These are phyloP conservation scores for Callipepla californica DNA, from an alignment of 2,113 vertebrate genomes.

Conservation along the genomic window DNA sequence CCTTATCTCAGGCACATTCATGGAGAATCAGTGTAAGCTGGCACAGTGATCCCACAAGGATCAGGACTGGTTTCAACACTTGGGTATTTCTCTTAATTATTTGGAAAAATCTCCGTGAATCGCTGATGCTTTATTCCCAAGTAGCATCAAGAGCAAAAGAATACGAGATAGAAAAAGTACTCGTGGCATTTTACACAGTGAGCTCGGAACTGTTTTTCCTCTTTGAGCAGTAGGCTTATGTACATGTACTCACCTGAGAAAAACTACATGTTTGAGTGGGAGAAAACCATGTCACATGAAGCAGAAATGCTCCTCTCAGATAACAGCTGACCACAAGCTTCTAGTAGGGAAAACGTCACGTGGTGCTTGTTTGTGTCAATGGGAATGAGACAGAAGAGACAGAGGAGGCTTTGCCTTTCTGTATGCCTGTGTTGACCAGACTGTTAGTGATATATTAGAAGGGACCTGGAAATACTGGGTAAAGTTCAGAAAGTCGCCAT, in stretches of 20 bases:
- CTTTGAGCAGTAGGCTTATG: background rate
- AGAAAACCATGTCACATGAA: background rate
- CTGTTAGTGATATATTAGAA: background rate
- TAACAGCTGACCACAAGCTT: background rate
- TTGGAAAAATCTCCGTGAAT: background rate
- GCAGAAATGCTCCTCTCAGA: background rate
- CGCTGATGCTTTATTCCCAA: background rate
- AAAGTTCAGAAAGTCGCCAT: background rate
- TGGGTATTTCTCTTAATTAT: background rate
- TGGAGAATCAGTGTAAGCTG: background rate
- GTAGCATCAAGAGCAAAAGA: background rate
- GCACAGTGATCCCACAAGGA: background rate
- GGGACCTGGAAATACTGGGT: background rate
- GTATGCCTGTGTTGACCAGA: background rate
- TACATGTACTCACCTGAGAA: background rate
- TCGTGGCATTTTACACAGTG: background rate
- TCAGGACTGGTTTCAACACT: background rate
- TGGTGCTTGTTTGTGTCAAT: background rate
- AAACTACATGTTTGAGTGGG: background rate
- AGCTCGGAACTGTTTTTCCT: background rate
- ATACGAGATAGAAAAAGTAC: background rate
- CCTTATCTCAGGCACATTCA: background rate
- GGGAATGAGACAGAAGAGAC: background rate
- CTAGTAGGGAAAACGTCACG: background rate
- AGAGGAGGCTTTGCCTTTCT: background rate